These are phyloP conservation scores for Labroides dimidiatus DNA, from an alignment of 2,797 vertebrate species.

Conservation along the genomic window DNA sequence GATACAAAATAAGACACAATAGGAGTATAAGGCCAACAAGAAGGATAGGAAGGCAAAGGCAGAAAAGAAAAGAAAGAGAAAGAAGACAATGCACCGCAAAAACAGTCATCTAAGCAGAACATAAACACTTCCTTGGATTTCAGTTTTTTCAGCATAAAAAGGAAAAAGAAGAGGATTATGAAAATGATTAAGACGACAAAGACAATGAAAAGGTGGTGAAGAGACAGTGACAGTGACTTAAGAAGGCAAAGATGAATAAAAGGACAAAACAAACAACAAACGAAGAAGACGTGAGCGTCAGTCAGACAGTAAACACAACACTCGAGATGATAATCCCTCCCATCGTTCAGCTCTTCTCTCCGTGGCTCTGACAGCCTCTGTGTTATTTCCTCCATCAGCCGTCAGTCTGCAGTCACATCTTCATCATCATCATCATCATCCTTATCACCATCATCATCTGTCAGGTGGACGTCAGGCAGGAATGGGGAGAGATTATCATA, in stretches of 20 bases:
- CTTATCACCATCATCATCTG: slow-evolving; percentile 14
- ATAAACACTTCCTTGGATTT: no score
- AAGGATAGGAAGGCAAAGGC: no score
- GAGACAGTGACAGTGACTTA: no score
- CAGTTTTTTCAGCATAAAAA: no score
- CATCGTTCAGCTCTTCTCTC: slow-evolving; percentile 34
- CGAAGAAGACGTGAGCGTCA: background rate
- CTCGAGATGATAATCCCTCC: slow-evolving; percentile 34
- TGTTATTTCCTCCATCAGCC: slow-evolving; percentile 40
- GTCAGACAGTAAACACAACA: slow-evolving; percentile 19
- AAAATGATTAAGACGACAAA: no score
- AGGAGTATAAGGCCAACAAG: no score
- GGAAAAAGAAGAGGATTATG: no score
- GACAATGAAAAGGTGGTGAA: no score
- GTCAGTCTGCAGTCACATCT: slow-evolving; percentile 30
- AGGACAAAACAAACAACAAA: background rate
- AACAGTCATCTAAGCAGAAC: no score
- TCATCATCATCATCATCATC: slow-evolving; percentile 17
- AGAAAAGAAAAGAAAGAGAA: no score
- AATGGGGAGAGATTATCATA: slow-evolving; percentile 59
- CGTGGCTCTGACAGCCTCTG: slow-evolving; percentile 7
- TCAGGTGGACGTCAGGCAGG: slow-evolving; percentile 41
- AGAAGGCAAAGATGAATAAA: background rate
- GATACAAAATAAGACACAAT: no score
- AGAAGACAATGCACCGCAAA: no score